Evolutionary conservation across 2,113 vertebrate species (phyloP).

Genomic region (Cranoglanis bouderius): DNA sequence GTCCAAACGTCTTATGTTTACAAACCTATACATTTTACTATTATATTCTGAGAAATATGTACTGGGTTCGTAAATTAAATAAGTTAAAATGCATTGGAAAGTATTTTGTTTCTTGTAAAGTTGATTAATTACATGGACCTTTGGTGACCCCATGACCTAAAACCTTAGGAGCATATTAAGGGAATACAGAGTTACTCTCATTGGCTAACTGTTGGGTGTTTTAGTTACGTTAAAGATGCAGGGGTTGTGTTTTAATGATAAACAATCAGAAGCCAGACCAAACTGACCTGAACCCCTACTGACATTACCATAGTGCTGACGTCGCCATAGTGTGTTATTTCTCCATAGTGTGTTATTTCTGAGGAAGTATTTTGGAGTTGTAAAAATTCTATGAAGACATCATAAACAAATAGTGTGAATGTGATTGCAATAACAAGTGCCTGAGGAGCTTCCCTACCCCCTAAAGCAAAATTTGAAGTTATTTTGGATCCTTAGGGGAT

Average conservation of each 20-base stretch:
- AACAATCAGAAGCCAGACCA: not conserved
- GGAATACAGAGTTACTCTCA: not conserved
- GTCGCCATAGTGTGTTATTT: no score
- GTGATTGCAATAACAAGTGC: conserved; percentile 20
- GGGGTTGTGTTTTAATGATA: not conserved
- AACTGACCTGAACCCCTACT: not conserved
- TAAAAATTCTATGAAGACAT: not conserved
- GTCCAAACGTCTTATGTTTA: not conserved
- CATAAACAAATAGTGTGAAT: not conserved
- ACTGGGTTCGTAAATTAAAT: not conserved
- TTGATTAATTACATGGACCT: not conserved
- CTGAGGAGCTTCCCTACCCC: not conserved
- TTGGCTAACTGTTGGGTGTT: not conserved
- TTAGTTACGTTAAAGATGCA: not conserved
- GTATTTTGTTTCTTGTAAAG: not conserved
- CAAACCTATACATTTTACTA: not conserved
- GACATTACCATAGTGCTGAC: not conserved
- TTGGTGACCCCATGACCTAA: not conserved
- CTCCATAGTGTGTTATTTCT: not conserved
- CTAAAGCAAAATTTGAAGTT: not conserved
- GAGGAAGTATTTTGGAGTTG: not conserved
- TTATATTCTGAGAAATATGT: not conserved
- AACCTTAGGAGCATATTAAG: not conserved
- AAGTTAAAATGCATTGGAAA: not conserved
- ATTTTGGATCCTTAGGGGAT: not conserved